Base-by-base conservation (phyloP, 1,140 invertebrate genomes). In the Halyomorpha halys region DNA sequence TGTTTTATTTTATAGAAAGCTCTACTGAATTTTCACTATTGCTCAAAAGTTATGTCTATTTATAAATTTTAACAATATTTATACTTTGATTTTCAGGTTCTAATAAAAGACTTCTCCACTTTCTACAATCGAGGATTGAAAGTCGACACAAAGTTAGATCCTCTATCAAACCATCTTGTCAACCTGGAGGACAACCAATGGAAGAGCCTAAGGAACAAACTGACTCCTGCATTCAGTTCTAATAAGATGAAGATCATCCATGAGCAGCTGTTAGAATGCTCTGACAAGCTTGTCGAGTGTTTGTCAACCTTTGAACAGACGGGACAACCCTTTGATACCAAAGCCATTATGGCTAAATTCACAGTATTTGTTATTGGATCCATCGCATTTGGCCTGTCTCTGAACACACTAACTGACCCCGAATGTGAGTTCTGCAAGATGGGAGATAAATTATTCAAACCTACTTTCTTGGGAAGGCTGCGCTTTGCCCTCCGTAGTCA, bases 361-460 rank as follows among this genome's bases (percentile, higher is more conserved):
- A 79, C 81, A 0, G 83, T 82, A 51, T 83, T 86, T 71, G 77
- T 83, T 0, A 82, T 85, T 18, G 82, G 80, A 0, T 80, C 74
- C 27, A 79, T 82, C 44, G 82, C 80, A 13, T 84, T 84, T 69
- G 84, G 83, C 0, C 75, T 85, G 5, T 76, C 83, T 18, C 79
- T 80, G 65, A 79, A 82, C 59, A 76, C 77, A 9, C 66, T 84
- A 15, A 70, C 72, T 34, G 73, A 82, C 67, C 76, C 78, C 23
- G 13, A 72, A 68, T 45, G 65, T 45, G 11, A 61, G 51, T 61
- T 70, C 65, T 19, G 68, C 25, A 67, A 14, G 53, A 66, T 45
- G 60, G 66, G 53, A n/a, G 47, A 59, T 30, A 67, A 47, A 19
- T 3, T 62, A 44, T 65, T 63, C 45, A 64, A n/a, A 25, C 39